These are phyloP conservation scores for Saimiri boliviensis DNA, from an alignment of 2,113 vertebrate species.

Conservation along the genomic window DNA sequence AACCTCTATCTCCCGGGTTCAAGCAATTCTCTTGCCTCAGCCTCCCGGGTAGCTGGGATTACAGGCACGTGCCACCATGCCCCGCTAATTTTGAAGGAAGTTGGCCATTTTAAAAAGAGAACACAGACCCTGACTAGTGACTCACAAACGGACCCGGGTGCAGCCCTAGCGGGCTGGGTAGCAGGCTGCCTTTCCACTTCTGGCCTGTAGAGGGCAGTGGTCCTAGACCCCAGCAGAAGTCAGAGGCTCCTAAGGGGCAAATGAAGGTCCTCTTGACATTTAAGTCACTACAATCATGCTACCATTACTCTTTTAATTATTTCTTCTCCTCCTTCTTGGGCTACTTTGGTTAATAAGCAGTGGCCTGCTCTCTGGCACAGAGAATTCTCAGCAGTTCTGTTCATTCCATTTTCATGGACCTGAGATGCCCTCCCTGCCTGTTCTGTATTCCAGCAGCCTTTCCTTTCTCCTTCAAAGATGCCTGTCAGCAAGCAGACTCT, in stretches of 20 bases:
- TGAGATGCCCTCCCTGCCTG: neutral
- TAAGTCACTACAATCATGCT: neutral
- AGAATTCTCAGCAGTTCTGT: slow-evolving; percentile 52
- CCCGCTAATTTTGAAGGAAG: neutral
- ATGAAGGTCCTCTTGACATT: neutral
- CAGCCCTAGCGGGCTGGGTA: neutral
- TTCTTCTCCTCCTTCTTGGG: slow-evolving; percentile 1
- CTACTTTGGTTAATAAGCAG: slow-evolving; percentile 43
- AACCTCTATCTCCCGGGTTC: too few relatives aligned
- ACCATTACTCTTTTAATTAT: slow-evolving; percentile 54
- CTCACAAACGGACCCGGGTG: neutral
- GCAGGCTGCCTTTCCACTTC: neutral
- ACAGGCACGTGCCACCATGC: too few relatives aligned
- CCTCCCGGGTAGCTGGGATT: too few relatives aligned
- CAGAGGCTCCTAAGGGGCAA: neutral
- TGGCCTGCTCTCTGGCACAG: neutral
- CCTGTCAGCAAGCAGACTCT: neutral
- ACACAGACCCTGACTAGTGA: neutral
- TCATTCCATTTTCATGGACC: neutral
- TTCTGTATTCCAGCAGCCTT: neutral
- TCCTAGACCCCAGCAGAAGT: neutral
- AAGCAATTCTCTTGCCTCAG: too few relatives aligned
- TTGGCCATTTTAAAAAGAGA: neutral
- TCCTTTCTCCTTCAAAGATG: neutral
- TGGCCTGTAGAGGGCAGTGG: slow-evolving; percentile 65